Evolutionary conservation across 2,113 vertebrate genomes (phyloP), one percentile per base, ranked within the genome.

Genomic region (Odocoileus hemionus): DNA sequence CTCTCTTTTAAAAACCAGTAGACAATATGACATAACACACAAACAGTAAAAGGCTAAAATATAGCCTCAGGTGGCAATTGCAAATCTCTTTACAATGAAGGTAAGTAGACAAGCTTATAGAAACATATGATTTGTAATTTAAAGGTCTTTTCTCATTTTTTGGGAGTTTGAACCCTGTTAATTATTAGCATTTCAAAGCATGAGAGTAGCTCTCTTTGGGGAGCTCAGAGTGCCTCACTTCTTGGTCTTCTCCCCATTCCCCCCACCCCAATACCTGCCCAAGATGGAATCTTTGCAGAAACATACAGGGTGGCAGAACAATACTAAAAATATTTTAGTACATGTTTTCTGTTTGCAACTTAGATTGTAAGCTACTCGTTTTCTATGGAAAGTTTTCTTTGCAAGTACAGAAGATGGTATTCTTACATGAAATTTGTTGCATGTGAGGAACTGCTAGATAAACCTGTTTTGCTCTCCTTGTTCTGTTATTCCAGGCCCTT

Each of bases 241-340:
- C 28, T 86, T 47, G 17, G 28, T 36, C 50, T 84, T 80, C 58
- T 87, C 10, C n/a, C 67, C 67, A 70, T 23, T 39, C 67, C 67
- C 15, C 26, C 5, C 7, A 33, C 58, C 33, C 28, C 15, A 7
- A 50, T 33, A 7, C 3, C 33, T 23, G 80, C 7, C 45, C 30
- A 93, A 54, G 36, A 88, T 1, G 52, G 33, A 86, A 70, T 92
- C 33, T 90, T 28, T 64, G 67, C 54, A 47, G 91, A 92, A 96
- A 94, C 23, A 76, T 4, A 14, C 60, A 33, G 50, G 39, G n/a
- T 93, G 30, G 45, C 39, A 94, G 36, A 74, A 74, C 11, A 23
- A 23, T 23, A 74, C 19, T 67, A 93, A 94, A 94, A 64, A 87
- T 78, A 95, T 86, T 96, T 96, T 91, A 57, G 26, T 57, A 39